phyloP scores from a whole-genome alignment of 2,113 vertebrate genomes.

The Merops nubicus region DNA sequence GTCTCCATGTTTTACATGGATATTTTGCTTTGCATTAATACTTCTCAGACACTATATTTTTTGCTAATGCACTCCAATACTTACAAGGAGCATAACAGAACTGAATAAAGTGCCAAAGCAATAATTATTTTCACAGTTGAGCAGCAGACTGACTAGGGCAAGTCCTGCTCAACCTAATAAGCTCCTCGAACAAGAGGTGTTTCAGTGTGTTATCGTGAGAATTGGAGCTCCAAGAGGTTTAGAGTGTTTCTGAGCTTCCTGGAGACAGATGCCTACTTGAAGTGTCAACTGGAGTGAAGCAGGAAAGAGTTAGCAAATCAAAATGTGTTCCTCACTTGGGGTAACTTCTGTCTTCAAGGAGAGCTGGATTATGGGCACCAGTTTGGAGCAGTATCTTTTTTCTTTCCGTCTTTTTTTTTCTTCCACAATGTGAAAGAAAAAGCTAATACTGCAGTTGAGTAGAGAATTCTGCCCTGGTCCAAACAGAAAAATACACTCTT shows the following conservation, averaged over 20 bases:
- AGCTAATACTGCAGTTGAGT: not conserved
- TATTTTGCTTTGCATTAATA: not conserved
- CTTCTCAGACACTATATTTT: not conserved
- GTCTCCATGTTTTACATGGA: not conserved
- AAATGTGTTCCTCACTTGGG: not conserved
- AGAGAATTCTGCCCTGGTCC: not conserved
- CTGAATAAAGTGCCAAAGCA: conserved; percentile 2
- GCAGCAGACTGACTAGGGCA: not conserved
- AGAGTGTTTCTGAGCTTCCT: not conserved
- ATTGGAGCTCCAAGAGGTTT: not conserved
- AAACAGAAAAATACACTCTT: not conserved
- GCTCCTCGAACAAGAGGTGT: not conserved
- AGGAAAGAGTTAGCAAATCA: not conserved
- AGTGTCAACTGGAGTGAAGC: not conserved
- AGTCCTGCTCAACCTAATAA: conserved; percentile 6
- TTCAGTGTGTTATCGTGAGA: not conserved
- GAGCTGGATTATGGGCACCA: not conserved
- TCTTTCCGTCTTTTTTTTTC: not conserved
- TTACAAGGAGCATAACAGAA: not conserved
- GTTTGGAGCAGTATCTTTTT: not conserved
- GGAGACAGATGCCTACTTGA: not conserved
- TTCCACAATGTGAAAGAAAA: not conserved
- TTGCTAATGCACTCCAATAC: not conserved
- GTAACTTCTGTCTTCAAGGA: not conserved
- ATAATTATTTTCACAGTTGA: conserved; percentile 30